These are phyloP conservation scores for Callipepla californica DNA, from an alignment of 2,113 vertebrate genomes.

Conservation along the genomic window DNA sequence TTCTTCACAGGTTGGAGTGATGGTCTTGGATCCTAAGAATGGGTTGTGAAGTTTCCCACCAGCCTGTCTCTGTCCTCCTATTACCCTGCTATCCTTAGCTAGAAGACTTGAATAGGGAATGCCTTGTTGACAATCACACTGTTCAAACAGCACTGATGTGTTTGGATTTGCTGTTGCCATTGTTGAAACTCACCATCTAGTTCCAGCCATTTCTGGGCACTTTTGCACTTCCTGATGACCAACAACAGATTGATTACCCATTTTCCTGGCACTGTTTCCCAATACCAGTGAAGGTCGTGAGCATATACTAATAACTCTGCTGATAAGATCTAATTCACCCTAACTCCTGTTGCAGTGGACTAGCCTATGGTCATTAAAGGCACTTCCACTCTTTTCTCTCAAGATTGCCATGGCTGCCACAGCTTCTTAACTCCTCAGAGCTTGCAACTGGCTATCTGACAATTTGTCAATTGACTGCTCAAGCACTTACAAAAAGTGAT, in stretches of 20 bases:
- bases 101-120: not conserved
- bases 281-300: not conserved
- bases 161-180: not conserved
- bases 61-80: not conserved
- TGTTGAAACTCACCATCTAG: not conserved
- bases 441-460: conserved; percentile 14
- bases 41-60: not conserved
- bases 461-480: conserved; percentile 48
- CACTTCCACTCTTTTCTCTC: not conserved
- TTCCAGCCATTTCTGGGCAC: not conserved
- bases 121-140: not conserved
- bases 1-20: not conserved
- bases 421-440: not conserved
- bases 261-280: not conserved
- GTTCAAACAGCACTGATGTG: not conserved
- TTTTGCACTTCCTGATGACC: not conserved
- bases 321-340: not conserved
- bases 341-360: not conserved
- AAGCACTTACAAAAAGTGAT: conserved; percentile 51
- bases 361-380: not conserved
- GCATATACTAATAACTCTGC: not conserved
- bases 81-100: not conserved
- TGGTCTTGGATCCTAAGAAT: not conserved
- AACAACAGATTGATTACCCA: not conserved
- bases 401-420: not conserved